Base-by-base conservation (phyloP, 2,113 vertebrate genomes). In the Willisornis vidua region DNA sequence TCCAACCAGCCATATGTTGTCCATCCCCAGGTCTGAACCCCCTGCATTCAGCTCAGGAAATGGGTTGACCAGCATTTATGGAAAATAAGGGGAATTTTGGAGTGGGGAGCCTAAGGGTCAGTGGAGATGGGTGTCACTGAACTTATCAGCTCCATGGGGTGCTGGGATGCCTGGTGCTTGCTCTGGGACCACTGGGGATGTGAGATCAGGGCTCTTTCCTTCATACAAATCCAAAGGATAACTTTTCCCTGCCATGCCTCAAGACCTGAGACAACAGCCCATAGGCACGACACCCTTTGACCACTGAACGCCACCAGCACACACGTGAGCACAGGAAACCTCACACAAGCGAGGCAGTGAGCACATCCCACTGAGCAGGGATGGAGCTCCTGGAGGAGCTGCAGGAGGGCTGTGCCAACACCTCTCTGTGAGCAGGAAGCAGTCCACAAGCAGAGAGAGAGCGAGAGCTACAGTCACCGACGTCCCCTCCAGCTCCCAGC, bases 261-360 rank as follows among this genome's bases (percentile, higher is more conserved):
- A 29, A 55, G 31, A 54, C 31, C 49, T 28, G 43, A 10, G 1
- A 4, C 74, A 75, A 29, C 55, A 49, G 23, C 35, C 33, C 48
- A 11, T 12, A 7, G 0, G 0, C 26, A 7, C 0, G 1, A 16
- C 35, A 13, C 1, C 0, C 54, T 90, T 37, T 0, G 0, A 48
- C 52, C 1, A 0, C 70, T 11, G 65, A 71, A 52, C 8, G 25
- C 72, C 84, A 66, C 49, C 54, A 5, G 24, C 0, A 2, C 48
- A 18, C 20, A 5, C 4, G 0, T 0, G 6, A 65, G 63, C 29
- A 1, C 46, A 1, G n/a, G 12, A 61, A 72, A 41, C 26, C 62
- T 54, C 14, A 12, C 19, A 4, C 12, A 7, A 7, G 7, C 54
- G 31, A 78, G 48, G 11, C 8, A 3, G 45, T 0, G 5, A 76